Base-by-base conservation (phyloP, 2,797 vertebrate species). In the Channallabes apus region DNA sequence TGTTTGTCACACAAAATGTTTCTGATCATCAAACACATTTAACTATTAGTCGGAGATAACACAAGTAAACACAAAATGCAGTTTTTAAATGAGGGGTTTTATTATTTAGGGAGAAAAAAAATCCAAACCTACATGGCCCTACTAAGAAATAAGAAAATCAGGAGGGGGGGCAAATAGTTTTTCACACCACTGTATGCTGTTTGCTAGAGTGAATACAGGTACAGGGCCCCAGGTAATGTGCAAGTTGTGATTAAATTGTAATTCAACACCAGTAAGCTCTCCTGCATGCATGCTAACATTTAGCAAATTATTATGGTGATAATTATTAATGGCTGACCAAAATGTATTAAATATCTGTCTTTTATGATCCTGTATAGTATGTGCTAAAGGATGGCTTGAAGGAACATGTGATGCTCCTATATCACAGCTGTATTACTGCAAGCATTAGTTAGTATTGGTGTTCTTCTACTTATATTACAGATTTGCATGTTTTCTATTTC, bases 371-470 rank as follows among this genome's bases (percentile, higher is more conserved):
- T 54, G 51, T 3, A 54, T 54, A 54, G 51, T 56, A 32, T 75
- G n/a, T 76, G n/a, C 51, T 76, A 54, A 54, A 54, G 51, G 72
- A 4, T 76, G 51, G 72, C 27, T 29, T 56, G 3, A 56, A 76
- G n/a, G 46, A 56, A 9, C 54, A 32, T 65, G 35, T 5, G 14
- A 64, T 4, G 7, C 38, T 67, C 51, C 20, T 51, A 15, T 80
- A 12, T 80, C 62, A 18, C 61, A n/a, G 81, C 81, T 61, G 81
- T 24, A 82, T 72, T 80, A 65, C 62, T 11, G 79, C 62, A 51
- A 80, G 32, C 41, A 54, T 67, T 54, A 80, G 41, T 80, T 14
- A 51, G 17, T 54, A 80, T n/a, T 80, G 14, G 32, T 15, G 58
- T n/a, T 79, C 32, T 41, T 22, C 58, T 79, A 59, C 22, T 24